Evolutionary conservation across 2,888 invertebrate species (phyloP).

Genomic region (Dorcus hopei): DNA sequence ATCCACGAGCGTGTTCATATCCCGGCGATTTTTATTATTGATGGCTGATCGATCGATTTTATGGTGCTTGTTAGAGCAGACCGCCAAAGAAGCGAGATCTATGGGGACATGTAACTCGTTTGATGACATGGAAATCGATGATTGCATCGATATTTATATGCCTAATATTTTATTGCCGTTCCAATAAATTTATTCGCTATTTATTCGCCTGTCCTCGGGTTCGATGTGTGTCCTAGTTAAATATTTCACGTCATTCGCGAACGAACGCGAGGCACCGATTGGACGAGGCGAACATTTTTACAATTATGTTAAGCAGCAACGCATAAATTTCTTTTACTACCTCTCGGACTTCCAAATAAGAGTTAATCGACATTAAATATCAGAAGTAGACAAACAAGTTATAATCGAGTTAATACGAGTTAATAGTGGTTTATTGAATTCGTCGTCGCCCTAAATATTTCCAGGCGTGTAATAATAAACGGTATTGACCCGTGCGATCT

Average conservation of each 20-base stretch:
- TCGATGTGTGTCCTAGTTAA: background rate
- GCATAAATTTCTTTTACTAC: no score
- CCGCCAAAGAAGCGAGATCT: slow-evolving; percentile 18
- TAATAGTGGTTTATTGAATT: no score
- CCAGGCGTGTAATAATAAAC: slow-evolving; percentile 6
- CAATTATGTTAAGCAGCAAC: no score
- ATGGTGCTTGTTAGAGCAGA: slow-evolving; percentile 21
- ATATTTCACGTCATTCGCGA: background rate
- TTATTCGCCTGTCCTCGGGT: background rate
- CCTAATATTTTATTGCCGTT: slow-evolving; percentile 17
- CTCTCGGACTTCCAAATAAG: no score
- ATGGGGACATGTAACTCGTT: slow-evolving; percentile 15
- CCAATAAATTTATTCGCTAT: slow-evolving; percentile 8
- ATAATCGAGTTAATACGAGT: no score
- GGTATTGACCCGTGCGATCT: slow-evolving; percentile 14
- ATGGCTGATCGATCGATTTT: slow-evolving; percentile 21
- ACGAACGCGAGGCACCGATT: no score
- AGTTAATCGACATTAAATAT: no score
- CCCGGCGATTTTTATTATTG: slow-evolving; percentile 26
- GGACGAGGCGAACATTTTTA: no score
- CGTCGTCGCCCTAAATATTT: background rate
- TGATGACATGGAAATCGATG: slow-evolving; percentile 19
- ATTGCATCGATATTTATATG: slow-evolving; percentile 7
- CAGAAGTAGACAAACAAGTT: no score
- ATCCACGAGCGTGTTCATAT: slow-evolving; percentile 23